Conservation (phyloP, 2,113 vertebrate species). For the Nannobrachium achirus region DNA sequence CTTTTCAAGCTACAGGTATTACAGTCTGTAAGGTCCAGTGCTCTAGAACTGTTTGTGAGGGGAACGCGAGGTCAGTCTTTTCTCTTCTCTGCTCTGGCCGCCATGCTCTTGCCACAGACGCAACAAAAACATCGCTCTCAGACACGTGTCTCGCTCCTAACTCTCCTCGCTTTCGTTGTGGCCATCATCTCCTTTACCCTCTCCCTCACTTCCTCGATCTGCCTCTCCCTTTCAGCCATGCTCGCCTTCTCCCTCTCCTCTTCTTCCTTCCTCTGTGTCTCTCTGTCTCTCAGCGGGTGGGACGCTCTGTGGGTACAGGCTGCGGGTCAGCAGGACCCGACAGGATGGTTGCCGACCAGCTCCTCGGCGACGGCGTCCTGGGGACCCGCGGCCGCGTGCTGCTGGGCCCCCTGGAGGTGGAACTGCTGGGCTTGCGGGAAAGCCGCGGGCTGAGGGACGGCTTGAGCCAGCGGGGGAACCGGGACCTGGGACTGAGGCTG, state of each 20-base stretch:
- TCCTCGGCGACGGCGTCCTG: slow-evolving; percentile 82
- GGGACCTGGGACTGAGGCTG: slow-evolving; percentile 33
- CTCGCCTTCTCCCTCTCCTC: neutral
- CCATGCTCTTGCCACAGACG: neutral
- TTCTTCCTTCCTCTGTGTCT: neutral
- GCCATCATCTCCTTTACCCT: slow-evolving; percentile 36
- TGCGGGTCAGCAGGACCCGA: slow-evolving; percentile 80
- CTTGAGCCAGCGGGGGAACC: slow-evolving; percentile 42
- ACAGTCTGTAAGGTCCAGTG: neutral
- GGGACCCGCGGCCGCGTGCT: slow-evolving; percentile 55
- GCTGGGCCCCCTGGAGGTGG: slow-evolving; percentile 60
- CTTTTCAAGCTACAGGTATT: slow-evolving; percentile 12
- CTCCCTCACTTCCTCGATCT: slow-evolving; percentile 39
- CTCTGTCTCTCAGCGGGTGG: slow-evolving; percentile 55
- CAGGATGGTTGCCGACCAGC: slow-evolving; percentile 50
- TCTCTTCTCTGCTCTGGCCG: slow-evolving; percentile 3
- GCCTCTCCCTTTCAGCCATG: neutral
- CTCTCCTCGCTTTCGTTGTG: slow-evolving; percentile 39
- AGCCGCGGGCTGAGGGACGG: slow-evolving; percentile 60
- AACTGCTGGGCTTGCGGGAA: slow-evolving; percentile 63
- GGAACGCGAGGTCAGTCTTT: slow-evolving; percentile 11
- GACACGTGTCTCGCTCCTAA: slow-evolving; percentile 66
- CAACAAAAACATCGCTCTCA: slow-evolving; percentile 29
- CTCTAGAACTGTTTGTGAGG: neutral
- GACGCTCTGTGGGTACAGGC: slow-evolving; percentile 71